Evolutionary conservation across 2,888 invertebrate genomes (phyloP), one percentile per base, ranked within the genome.

Genomic region (Amphipyra berbera): DNA sequence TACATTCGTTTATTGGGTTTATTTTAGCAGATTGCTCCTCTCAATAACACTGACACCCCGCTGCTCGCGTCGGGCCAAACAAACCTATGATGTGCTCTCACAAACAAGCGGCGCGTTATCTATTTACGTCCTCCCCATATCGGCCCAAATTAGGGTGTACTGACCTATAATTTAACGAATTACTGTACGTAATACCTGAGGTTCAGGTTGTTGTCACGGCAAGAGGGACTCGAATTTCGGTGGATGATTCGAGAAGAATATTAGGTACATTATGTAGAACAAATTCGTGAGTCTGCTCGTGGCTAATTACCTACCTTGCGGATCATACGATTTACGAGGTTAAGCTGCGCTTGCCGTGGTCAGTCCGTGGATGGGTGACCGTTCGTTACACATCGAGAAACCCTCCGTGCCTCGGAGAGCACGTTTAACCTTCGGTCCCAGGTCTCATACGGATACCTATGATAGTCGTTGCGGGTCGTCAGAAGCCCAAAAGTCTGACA

Each of bases 101-200:
- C 73, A 83, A 75, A 81, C 87, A 86, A 81, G 42, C 64, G 58
- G n/a, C 66, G 35, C 8, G 30, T 30, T 6, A 6, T 81, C 79
- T 88, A 87, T 87, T 85, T 86, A 68, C 37, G 74, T 75, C 64
- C 63, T 63, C 60, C 74, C 75, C 52, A 66, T 55, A 46, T 66
- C 55, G 48, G 10, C 30, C 58, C 44, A 60, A 69, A 55, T 68
- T 67, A 53, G 72, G 62, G 74, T 59, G 63, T 72, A 69, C 55
- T 78, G 74, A 68, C 65, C 71, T 71, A 71, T 78, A 78, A 75
- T 73, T 75, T 45, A 56, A 46, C 55, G 65, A 74, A 76, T 73
- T 42, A 63, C 41, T 49, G 58, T 56, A 52, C 52, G 58, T 76
- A 63, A 75, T 50, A 52, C 44, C 38, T 21, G 38, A 30, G 14